phyloP scores from a whole-genome alignment of 2,888 invertebrate species.

The Zygothrica quintamaculata region DNA sequence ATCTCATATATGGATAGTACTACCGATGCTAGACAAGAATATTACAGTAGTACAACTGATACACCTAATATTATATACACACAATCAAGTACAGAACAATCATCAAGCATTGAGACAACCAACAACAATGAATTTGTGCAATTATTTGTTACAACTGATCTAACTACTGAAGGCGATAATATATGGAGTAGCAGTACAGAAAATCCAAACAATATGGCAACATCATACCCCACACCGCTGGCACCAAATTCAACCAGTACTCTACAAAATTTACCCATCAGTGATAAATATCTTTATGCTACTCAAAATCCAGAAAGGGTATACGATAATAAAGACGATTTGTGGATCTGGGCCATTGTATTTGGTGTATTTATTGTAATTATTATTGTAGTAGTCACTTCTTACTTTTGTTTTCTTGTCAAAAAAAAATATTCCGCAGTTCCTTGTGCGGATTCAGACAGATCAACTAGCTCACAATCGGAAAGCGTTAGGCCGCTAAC shows the following conservation, averaged over 20 bases:
- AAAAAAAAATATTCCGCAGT: too few species aligned
- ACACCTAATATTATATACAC: neutral
- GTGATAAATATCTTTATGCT: slow-evolving; percentile 41
- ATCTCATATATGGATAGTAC: too few species aligned
- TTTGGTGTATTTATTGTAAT: too few species aligned
- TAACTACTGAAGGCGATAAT: too few species aligned
- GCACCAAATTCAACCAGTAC: slow-evolving; percentile 65
- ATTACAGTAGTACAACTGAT: neutral
- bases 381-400: too few species aligned
- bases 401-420: too few species aligned
- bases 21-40: too few species aligned
- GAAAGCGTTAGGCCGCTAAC: too few species aligned
- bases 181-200: slow-evolving; percentile 24
- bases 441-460: too few species aligned
- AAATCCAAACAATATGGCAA: slow-evolving; percentile 8
- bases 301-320: neutral
- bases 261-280: slow-evolving; percentile 30
- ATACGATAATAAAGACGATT: neutral
- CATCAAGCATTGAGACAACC: neutral
- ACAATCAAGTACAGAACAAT: neutral
- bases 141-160: neutral
- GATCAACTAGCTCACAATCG: too few species aligned
- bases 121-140: neutral
- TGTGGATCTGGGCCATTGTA: too few species aligned
- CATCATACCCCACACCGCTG: slow-evolving; percentile 50